These are phyloP conservation scores for Anthoscopus minutus DNA, from an alignment of 2,113 vertebrate species.

Conservation along the genomic window DNA sequence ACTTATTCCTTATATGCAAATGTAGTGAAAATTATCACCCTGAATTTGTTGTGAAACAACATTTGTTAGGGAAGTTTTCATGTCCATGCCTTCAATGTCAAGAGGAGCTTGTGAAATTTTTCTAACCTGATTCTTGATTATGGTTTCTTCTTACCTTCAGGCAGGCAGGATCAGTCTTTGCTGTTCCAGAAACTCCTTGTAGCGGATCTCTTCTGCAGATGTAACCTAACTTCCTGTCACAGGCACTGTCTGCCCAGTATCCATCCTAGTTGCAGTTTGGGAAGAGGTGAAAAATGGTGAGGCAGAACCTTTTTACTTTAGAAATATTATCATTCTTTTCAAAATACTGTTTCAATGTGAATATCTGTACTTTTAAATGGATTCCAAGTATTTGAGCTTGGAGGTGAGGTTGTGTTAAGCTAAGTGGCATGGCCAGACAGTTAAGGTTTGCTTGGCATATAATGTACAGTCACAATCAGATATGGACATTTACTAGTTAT, in stretches of 20 bases:
- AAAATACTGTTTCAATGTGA: not conserved
- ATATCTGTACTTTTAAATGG: not conserved
- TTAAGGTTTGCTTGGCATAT: not conserved
- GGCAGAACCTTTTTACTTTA: not conserved
- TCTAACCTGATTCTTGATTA: not conserved
- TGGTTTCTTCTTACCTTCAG: constrained; percentile 68
- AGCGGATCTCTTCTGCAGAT: constrained; percentile 84
- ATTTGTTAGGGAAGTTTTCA: not conserved
- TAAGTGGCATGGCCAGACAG: accelerated
- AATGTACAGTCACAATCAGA: not conserved
- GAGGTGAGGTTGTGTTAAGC: not conserved
- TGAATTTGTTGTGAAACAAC: not conserved
- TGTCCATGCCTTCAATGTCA: not conserved
- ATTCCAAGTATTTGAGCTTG: not conserved
- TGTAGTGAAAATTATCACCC: not conserved
- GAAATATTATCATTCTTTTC: not conserved
- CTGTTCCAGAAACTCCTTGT: constrained; percentile 26
- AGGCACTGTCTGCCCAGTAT: constrained; percentile 83
- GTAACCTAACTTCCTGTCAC: constrained; percentile 77
- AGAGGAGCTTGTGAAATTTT: not conserved
- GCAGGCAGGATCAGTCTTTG: constrained; percentile 71
- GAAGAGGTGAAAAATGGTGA: not conserved
- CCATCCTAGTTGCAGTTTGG: constrained; percentile 73
- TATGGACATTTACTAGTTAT: not conserved
- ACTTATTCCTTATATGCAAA: not conserved